These are phyloP conservation scores for Acanthurus lineatus DNA, from an alignment of 2,797 vertebrate species.

Conservation along the genomic window DNA sequence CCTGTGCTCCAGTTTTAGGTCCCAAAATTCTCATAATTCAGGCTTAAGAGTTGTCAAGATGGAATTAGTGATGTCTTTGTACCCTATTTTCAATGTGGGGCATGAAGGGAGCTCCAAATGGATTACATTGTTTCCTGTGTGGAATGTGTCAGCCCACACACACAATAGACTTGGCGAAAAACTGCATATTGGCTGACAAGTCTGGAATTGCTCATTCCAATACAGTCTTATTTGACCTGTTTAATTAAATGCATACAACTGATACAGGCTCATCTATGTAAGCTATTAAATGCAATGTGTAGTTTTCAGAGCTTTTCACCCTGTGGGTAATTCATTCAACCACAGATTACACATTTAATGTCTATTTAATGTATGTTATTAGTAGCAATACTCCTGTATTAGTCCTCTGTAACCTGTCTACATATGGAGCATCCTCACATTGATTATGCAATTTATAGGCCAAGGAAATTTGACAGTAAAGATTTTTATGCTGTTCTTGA, in stretches of 20 bases:
- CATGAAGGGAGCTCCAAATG: not conserved
- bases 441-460: not conserved
- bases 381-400: not conserved
- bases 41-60: not conserved
- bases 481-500: not conserved
- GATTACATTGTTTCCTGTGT: constrained; percentile 12
- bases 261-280: not conserved
- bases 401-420: not conserved
- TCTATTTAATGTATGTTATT: not conserved
- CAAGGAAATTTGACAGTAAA: not conserved
- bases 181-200: not conserved
- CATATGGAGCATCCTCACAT: not conserved
- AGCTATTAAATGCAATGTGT: not conserved
- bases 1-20: not conserved
- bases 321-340: not conserved
- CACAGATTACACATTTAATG: not conserved
- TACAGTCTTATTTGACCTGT: not conserved
- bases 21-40: constrained; percentile 1
- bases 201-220: not conserved
- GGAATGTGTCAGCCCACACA: not conserved
- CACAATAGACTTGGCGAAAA: not conserved
- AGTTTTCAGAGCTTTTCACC: not conserved
- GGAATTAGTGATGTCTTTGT: not conserved
- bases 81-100: not conserved
- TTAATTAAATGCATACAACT: not conserved